phyloP scores from a whole-genome alignment of 2,113 vertebrate species.

The Chloroceryle aenea region DNA sequence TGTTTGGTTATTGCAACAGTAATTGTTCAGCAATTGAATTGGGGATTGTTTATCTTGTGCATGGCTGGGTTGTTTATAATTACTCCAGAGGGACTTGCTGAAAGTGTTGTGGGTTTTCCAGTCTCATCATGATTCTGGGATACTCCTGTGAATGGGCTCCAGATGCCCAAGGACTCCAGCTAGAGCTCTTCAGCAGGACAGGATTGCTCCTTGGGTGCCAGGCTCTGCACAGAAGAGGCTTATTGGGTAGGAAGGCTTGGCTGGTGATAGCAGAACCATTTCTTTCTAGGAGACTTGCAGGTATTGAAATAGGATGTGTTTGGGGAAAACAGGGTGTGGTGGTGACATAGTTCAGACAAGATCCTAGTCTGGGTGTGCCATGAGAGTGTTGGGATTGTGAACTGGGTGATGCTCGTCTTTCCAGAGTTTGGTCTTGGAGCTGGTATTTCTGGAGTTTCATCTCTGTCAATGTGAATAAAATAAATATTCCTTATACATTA shows the following conservation, averaged over 20 bases:
- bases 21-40: slow-evolving; percentile 19
- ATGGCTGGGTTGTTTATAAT: neutral
- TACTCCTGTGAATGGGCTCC: neutral
- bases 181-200: neutral
- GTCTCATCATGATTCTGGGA: neutral
- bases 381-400: neutral
- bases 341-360: neutral
- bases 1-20: neutral
- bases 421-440: neutral
- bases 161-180: neutral
- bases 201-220: neutral
- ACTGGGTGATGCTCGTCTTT: neutral
- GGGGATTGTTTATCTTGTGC: neutral
- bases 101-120: neutral
- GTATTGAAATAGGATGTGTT: neutral
- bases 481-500: neutral
- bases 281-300: neutral
- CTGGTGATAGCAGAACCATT: neutral
- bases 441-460: neutral
- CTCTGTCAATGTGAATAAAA: neutral
- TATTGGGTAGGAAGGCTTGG: neutral
- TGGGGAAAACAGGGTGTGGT: neutral
- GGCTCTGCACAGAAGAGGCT: neutral
- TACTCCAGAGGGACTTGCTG: neutral
- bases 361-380: neutral